Conservation (phyloP, 2,797 vertebrate genomes). For the Eurystomus glaucurus region DNA sequence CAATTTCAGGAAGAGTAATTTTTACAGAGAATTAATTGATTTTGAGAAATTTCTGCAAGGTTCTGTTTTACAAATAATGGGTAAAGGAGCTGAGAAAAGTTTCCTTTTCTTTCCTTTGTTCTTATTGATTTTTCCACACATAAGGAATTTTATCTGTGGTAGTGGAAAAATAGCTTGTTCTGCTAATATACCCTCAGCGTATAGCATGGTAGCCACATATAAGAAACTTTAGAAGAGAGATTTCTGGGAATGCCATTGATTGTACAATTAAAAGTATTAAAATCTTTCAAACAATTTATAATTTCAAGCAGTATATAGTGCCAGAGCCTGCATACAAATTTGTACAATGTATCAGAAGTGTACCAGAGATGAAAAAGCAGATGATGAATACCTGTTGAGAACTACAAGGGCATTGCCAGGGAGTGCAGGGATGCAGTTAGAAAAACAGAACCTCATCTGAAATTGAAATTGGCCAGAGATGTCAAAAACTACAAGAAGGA, state of each 20-base stretch:
- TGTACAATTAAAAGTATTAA: neutral
- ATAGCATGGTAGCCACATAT: neutral
- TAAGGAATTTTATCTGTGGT: neutral
- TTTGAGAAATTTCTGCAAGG: neutral
- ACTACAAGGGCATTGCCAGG: too few relatives aligned
- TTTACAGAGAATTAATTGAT: neutral
- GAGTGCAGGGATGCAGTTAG: too few relatives aligned
- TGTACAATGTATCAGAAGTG: neutral
- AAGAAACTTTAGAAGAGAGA: neutral
- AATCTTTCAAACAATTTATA: neutral
- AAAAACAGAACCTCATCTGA: too few relatives aligned
- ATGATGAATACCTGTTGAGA: neutral
- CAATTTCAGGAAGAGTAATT: neutral
- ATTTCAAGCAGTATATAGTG: neutral
- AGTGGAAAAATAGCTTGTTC: neutral
- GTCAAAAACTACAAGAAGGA: too few relatives aligned
- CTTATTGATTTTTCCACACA: neutral
- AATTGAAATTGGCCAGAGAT: too few relatives aligned
- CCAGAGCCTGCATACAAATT: neutral
- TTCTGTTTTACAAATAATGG: neutral
- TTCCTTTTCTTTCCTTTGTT: neutral
- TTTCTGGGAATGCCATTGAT: neutral
- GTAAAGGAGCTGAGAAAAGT: neutral
- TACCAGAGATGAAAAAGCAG: neutral
- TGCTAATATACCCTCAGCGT: neutral